Evolutionary conservation across 2,113 vertebrate genomes (phyloP), one percentile per base, ranked within the genome.

Genomic region (Saguinus imperator): DNA sequence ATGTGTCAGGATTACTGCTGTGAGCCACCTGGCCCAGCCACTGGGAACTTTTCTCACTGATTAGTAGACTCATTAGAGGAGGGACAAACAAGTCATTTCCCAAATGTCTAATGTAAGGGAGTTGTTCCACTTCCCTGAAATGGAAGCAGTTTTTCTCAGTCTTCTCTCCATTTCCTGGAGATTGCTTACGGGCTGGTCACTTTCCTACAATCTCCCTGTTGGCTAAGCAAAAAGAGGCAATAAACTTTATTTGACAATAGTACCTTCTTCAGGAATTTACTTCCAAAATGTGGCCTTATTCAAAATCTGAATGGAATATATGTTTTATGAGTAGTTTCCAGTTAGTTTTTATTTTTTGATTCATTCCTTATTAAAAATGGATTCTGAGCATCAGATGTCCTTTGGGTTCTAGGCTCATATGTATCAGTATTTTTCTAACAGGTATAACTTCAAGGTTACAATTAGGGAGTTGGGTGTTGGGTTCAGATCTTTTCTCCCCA

Each of bases 191-290:
- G 18, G 12, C 27, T 87, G 21, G 13, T 37, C 66, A 8, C 89
- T 93, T 95, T 88, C 45, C n/a, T 14, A 72, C 23, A 1, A 48
- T 88, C 48, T 91, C 27, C 55, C 83, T 37, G 10, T 87, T 79
- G n/a, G 35, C 70, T 14, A 80, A 72, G 18, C 32, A 52, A 84
- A 48, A 94, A 83, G 73, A 89, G 27, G 88, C 37, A 93, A 0
- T 90, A 82, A 93, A 80, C 29, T 92, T 72, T 72, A 57, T 75
- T 90, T 92, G 68, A 13, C 61, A 82, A 14, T 6, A 83, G 27
- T 84, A 43, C 73, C 66, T 88, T 75, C 50, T 88, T 95, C 8
- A 94, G 76, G n/a, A 94, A 98, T 93, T 97, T 91, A 93, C 29
- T 84, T 89, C n/a, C 32, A n/a, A 57, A 91, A 52, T 12, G 2